Conservation (phyloP, 2,888 invertebrate genomes). For the Cordilura impudica region DNA sequence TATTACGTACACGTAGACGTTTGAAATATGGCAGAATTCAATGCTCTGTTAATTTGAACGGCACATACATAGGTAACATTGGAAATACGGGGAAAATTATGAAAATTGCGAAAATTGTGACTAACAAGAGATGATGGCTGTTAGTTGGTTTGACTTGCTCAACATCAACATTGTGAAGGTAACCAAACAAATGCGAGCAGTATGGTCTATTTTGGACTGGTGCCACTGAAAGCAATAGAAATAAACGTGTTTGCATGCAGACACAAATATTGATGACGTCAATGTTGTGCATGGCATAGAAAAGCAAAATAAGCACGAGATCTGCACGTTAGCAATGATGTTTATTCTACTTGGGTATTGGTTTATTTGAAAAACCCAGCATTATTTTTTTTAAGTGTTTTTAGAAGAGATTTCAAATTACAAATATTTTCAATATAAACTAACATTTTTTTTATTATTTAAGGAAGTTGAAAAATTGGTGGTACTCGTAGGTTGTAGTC, state of each 20-base stretch:
- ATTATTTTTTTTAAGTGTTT: background rate
- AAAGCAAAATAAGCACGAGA: slow-evolving; percentile 52
- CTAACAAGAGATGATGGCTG: slow-evolving; percentile 17
- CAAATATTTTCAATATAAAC: no score
- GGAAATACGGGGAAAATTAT: slow-evolving; percentile 25
- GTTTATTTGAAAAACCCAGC: background rate
- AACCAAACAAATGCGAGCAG: background rate
- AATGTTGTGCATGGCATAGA: slow-evolving; percentile 51
- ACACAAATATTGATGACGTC: slow-evolving; percentile 58
- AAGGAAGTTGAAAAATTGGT: no score
- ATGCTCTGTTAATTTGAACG: background rate
- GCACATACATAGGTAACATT: background rate
- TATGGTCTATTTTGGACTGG: slow-evolving; percentile 47
- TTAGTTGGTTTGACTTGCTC: background rate
- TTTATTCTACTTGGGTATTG: background rate
- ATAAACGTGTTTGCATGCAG: slow-evolving; percentile 49
- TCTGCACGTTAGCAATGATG: slow-evolving; percentile 35
- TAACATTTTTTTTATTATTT: no score
- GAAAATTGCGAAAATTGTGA: slow-evolving; percentile 11
- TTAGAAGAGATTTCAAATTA: no score
- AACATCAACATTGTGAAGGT: no score
- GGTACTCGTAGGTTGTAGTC: no score
- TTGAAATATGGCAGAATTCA: background rate
- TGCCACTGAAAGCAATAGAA: slow-evolving; percentile 39
- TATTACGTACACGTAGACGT: background rate